Conservation (phyloP, 2,113 vertebrate species). For the Sterrhoptilus dennistouni region DNA sequence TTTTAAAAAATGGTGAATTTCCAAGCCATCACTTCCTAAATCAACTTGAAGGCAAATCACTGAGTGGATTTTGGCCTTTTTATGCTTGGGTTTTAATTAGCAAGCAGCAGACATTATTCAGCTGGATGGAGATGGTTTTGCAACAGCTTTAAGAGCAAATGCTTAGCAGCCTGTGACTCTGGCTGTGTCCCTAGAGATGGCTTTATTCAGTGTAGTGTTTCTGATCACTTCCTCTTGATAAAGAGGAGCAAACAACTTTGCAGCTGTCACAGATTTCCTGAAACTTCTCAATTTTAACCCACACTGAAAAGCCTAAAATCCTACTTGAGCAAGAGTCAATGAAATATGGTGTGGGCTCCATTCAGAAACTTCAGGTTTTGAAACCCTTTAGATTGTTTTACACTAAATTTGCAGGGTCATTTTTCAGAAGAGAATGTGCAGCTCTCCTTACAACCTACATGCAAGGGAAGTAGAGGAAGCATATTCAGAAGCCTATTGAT, state of each 20-base stretch:
- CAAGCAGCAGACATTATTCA: slow-evolving; percentile 17
- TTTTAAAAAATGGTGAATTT: not conserved
- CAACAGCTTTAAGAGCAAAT: slow-evolving; percentile 12
- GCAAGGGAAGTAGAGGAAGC: not conserved
- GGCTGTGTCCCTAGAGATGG: slow-evolving; percentile 4
- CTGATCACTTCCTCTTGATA: slow-evolving; percentile 25
- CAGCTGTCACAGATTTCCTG: not conserved
- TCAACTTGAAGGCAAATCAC: not conserved
- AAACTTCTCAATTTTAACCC: slow-evolving; percentile 29
- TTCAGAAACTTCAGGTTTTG: not conserved
- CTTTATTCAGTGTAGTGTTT: not conserved
- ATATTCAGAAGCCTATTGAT: not conserved
- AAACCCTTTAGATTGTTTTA: not conserved
- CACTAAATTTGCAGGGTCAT: not conserved
- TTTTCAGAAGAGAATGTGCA: not conserved
- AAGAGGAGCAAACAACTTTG: slow-evolving; percentile 24
- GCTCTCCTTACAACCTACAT: rapidly evolving
- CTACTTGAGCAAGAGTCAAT: not conserved
- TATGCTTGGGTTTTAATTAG: slow-evolving; percentile 37
- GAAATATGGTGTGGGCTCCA: rapidly evolving
- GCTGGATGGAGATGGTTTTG: slow-evolving; percentile 26
- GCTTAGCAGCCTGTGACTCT: slow-evolving; percentile 6
- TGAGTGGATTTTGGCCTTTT: not conserved
- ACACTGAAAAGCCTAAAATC: not conserved
- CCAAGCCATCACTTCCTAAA: not conserved